phyloP scores from a whole-genome alignment of 2,888 invertebrate genomes.

The Abrostola triplasia region DNA sequence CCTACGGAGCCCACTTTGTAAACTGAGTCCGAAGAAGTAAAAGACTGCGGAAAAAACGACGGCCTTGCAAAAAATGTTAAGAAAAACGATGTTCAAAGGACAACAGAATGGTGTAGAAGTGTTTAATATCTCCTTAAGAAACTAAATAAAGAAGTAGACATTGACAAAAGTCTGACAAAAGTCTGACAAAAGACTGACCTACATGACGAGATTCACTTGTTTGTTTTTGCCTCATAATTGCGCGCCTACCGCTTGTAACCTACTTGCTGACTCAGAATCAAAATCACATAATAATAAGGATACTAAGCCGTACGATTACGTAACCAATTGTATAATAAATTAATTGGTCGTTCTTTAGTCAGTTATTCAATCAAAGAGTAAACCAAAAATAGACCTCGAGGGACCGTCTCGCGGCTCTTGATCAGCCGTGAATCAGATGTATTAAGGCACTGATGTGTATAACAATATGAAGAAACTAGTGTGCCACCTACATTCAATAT shows the following conservation, averaged over 20 bases:
- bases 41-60: conserved; percentile 15
- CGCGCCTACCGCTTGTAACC: conserved; percentile 16
- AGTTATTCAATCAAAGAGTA: conserved; percentile 29
- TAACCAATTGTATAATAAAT: conserved; percentile 19
- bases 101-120: conserved; percentile 14
- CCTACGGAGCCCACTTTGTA: conserved; percentile 17
- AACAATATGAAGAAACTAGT: conserved; percentile 61
- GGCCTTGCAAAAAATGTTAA: conserved; percentile 16
- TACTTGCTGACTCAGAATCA: conserved; percentile 2
- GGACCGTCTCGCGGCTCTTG: conserved; percentile 24
- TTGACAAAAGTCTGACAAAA: conserved; percentile 16
- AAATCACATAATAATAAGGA: conserved; percentile 23
- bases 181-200: conserved; percentile 16
- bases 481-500: conserved; percentile 71
- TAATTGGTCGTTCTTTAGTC: conserved; percentile 18
- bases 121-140: conserved; percentile 23
- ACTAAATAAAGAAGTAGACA: conserved; percentile 28
- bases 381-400: conserved; percentile 30
- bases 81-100: conserved; percentile 22
- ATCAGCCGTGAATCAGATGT: conserved; percentile 50
- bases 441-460: conserved; percentile 50
- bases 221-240: conserved; percentile 36
- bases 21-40: conserved; percentile 9
- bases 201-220: conserved; percentile 30
- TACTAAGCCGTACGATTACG: conserved; percentile 19